Evolutionary conservation across 2,888 invertebrate genomes (phyloP).

Genomic region (Desoria tigrina): DNA sequence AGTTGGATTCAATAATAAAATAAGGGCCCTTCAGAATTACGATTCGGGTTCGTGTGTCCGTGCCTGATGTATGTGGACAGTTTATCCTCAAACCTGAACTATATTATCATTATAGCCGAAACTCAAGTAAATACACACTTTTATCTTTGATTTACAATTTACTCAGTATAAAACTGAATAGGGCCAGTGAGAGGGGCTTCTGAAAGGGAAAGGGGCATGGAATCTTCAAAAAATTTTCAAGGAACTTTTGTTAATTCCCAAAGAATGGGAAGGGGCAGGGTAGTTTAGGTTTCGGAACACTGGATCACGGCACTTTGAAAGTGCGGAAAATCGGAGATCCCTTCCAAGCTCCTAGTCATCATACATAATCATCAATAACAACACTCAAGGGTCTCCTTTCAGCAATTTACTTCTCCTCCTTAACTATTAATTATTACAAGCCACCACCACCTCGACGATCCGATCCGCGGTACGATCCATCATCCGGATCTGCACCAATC

Average conservation of each 20-base stretch:
- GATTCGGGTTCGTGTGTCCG: neutral
- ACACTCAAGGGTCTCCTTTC: constrained; percentile 20
- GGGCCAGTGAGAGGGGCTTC: neutral
- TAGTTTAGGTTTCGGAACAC: constrained; percentile 14
- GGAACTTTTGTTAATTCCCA: constrained; percentile 23
- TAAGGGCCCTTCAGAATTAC: neutral
- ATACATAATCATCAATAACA: constrained; percentile 32
- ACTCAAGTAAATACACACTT: neutral
- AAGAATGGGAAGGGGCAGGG: constrained; percentile 20
- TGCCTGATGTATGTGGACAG: neutral
- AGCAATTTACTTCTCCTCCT: constrained; percentile 30
- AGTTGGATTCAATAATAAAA: no score
- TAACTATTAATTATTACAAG: constrained; percentile 30
- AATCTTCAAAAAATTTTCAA: neutral
- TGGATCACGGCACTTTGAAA: constrained; percentile 26
- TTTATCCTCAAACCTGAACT: neutral
- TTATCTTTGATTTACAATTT: neutral
- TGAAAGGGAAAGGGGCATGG: neutral
- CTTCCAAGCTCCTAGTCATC: constrained; percentile 1
- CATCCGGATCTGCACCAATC: neutral
- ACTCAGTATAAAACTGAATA: constrained; percentile 6
- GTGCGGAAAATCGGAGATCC: constrained; percentile 40
- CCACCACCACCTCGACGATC: constrained; percentile 2
- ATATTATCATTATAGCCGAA: no score
- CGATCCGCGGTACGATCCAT: neutral